Evolutionary conservation across 2,113 vertebrate species (phyloP).

Genomic region (Siphamia tubifer): DNA sequence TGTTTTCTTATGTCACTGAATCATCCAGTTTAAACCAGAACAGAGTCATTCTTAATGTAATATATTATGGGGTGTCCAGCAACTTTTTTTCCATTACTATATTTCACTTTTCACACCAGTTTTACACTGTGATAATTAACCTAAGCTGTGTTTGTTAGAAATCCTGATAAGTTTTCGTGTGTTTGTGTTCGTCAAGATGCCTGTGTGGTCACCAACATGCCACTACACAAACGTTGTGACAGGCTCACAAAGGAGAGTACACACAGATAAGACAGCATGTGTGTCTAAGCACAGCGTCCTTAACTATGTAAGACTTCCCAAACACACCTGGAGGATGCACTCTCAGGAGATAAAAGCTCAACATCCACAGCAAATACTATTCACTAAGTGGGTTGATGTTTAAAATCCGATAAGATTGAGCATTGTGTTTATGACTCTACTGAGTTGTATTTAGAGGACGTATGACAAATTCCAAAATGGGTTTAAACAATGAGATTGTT

Average conservation of each 20-base stretch:
- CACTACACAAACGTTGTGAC: conserved; percentile 30
- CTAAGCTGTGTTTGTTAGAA: conserved; percentile 37
- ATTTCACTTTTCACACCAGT: conserved; percentile 23
- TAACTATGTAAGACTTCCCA: conserved; percentile 41
- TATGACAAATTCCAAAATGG: conserved; percentile 17
- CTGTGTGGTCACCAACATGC: conserved; percentile 55
- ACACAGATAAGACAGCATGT: conserved; percentile 59
- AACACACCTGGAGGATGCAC: conserved; percentile 66
- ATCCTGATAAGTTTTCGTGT: conserved; percentile 24
- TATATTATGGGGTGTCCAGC: too few relatives aligned
- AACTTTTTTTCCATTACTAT: too few relatives aligned
- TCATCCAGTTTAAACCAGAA: too few relatives aligned
- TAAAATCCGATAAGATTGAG: conserved; percentile 20
- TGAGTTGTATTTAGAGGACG: conserved; percentile 25
- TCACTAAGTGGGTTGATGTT: conserved; percentile 45
- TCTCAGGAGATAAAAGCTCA: conserved; percentile 46
- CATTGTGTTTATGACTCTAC: conserved; percentile 10
- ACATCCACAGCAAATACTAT: conserved; percentile 47
- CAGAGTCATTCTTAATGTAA: too few relatives aligned
- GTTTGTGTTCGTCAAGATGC: conserved; percentile 52
- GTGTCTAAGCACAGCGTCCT: conserved; percentile 38
- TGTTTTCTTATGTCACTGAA: too few relatives aligned
- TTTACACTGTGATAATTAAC: conserved; percentile 24
- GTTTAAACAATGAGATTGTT: conserved; percentile 54
- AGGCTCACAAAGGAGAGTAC: conserved; percentile 53